Evolutionary conservation across 2,888 invertebrate genomes (phyloP), one percentile per base, ranked within the genome.

Genomic region (Eupithecia tripunctaria): DNA sequence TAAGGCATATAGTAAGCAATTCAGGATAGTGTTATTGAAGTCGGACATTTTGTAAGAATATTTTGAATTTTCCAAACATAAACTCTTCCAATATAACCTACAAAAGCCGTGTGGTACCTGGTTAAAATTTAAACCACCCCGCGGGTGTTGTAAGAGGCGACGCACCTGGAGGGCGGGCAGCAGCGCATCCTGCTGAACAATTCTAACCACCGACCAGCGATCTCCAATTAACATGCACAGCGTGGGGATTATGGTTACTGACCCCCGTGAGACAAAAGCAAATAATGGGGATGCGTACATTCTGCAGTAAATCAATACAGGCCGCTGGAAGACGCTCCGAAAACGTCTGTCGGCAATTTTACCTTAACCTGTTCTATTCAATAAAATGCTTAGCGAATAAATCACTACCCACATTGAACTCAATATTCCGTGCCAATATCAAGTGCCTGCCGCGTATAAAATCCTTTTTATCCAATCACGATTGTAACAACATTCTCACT

Each of bases 401-500:
- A 51, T 68, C 51, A 67, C 64, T 64, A 64, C 27, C 41, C 32
- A 56, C 41, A 75, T 56, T 25, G 74, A 76, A 71, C 60, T 71
- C 62, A 62, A 32, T 75, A 41, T 77, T 73, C 64, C 71, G 74
- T 78, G 77, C 21, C 56, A 51, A 51, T 68, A 59, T 66, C 47
- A 65, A 36, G 18, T 18, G 43, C 47, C 68, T 68, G 71, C 67
- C 70, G 56, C 67, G 72, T 60, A 71, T 65, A 74, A 74, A 74
- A 72, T 71, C 67, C 27, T 68, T 72, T 74, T 60, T 70, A 66
- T 68, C 76, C 78, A 73, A 87, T 83, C 83, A 80, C 80, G 79
- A 81, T 83, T 84, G 84, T 85, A 85, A 87, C 85, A 88, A 83
- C 83, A 81, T 75, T 85, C 84, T 86, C 85, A 83, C 85, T 85